These are phyloP conservation scores for Microtus richardsoni DNA, from an alignment of 2,113 vertebrate genomes.

Conservation along the genomic window DNA sequence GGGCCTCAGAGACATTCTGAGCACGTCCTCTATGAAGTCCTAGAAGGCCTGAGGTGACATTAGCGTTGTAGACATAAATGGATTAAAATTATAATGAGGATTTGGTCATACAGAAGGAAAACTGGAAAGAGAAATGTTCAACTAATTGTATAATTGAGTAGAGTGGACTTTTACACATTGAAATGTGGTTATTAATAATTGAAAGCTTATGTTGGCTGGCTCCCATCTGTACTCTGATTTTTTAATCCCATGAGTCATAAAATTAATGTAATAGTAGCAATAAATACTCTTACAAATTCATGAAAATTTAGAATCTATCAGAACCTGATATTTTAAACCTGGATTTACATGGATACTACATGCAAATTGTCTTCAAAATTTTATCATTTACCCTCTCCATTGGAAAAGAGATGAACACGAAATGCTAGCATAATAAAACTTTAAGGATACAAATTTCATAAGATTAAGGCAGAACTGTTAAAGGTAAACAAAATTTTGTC, in stretches of 20 bases:
- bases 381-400: not conserved
- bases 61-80: not conserved
- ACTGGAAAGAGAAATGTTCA: not conserved
- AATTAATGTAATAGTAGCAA: constrained; percentile 10
- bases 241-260: not conserved
- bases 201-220: not conserved
- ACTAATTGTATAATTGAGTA: not conserved
- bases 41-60: not conserved
- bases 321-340: constrained; percentile 21
- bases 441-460: not conserved
- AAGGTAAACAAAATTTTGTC: not conserved
- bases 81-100: not conserved
- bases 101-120: not conserved
- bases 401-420: not conserved
- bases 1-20: constrained; percentile 1
- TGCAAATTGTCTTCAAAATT: constrained; percentile 9
- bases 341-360: constrained; percentile 2
- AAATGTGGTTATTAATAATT: constrained; percentile 8
- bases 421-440: not conserved
- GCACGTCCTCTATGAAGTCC: not conserved
- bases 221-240: not conserved
- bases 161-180: not conserved
- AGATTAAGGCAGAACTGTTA: not conserved
- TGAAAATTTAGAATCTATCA: constrained; percentile 20
- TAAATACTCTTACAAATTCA: not conserved